Evolutionary conservation across 2,888 invertebrate genomes (phyloP).

Genomic region (Callosobruchus maculatus): DNA sequence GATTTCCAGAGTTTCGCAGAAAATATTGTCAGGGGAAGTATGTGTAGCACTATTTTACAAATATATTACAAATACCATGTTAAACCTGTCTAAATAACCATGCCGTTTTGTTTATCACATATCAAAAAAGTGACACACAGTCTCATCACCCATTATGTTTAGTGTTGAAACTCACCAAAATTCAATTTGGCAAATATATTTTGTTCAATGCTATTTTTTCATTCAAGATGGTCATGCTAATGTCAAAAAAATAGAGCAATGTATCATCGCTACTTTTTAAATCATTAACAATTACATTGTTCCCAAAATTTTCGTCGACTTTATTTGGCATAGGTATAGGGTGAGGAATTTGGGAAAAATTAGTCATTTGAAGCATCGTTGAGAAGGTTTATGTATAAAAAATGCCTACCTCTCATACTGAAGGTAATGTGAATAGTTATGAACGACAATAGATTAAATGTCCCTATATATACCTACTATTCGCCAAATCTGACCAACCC

Average conservation of each 20-base stretch:
- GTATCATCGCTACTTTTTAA: no score
- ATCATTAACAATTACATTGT: no score
- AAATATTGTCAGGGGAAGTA: conserved; percentile 1
- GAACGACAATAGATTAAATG: no score
- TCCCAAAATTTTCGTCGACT: no score
- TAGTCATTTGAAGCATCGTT: no score
- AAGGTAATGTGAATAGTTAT: no score
- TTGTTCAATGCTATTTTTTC: background rate
- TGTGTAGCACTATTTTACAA: conserved; percentile 11
- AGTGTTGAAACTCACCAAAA: background rate
- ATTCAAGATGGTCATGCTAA: background rate
- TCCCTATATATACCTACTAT: no score
- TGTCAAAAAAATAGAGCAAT: background rate
- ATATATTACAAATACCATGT: conserved; percentile 9
- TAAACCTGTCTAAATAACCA: background rate
- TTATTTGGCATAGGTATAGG: no score
- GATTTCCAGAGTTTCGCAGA: background rate
- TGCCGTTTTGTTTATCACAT: conserved; percentile 11
- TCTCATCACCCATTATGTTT: background rate
- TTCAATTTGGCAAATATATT: background rate
- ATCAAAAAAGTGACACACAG: conserved; percentile 1
- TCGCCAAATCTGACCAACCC: background rate
- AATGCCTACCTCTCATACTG: no score
- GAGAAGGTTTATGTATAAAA: no score
- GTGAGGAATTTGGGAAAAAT: no score